Evolutionary conservation across 2,888 invertebrate genomes (phyloP).

Genomic region (Lepetodrilus schrolli): DNA sequence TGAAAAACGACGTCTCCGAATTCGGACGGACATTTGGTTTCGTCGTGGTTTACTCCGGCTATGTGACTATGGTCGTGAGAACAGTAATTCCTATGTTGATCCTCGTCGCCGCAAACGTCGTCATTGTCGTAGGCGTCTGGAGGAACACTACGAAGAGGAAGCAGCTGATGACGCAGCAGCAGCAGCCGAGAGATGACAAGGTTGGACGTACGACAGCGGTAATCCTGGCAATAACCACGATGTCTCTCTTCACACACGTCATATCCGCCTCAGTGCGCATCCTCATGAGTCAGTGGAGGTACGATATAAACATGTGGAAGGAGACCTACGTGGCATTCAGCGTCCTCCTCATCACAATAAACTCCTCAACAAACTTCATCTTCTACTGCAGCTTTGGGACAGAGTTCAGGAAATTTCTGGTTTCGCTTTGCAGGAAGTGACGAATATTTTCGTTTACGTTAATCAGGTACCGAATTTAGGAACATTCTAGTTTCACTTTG

Average conservation of each 20-base stretch:
- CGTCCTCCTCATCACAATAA: background rate
- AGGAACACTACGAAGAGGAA: background rate
- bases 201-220: background rate
- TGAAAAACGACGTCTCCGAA: background rate
- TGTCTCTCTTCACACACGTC: background rate
- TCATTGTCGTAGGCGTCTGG: background rate
- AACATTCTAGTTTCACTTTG: background rate
- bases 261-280: background rate
- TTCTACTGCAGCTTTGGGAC: background rate
- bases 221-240: slow-evolving; percentile 2
- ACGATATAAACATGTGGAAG: background rate
- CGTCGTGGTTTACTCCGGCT: background rate
- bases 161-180: background rate
- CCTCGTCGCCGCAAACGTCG: background rate
- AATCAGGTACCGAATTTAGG: background rate
- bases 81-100: slow-evolving; percentile 2
- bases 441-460: no score
- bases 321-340: background rate
- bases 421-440: background rate
- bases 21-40: background rate
- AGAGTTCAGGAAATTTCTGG: background rate
- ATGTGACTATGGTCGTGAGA: background rate
- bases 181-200: background rate
- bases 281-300: background rate
- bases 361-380: slow-evolving; percentile 18